Evolutionary conservation across 2,113 vertebrate species (phyloP), one percentile per base, ranked within the genome.

Genomic region (Perognathus longimembris): DNA sequence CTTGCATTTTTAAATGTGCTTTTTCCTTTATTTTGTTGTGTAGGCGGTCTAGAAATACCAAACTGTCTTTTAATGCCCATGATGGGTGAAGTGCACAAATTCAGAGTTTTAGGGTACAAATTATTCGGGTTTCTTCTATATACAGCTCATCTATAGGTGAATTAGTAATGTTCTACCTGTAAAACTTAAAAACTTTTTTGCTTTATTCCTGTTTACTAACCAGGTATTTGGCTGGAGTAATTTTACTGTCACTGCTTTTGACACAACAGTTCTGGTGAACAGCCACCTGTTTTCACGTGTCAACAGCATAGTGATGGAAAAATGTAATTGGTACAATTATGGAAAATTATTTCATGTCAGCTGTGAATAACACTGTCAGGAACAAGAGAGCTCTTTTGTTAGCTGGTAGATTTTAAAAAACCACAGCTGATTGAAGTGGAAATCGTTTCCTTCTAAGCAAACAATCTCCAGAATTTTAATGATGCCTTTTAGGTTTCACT

Each of bases 301-400:
- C 95, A 97, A 50, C 3, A 0, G 92, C 95, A 82, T 96, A 95
- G 85, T 94, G 45, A 88, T 95, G 76, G 50, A 94, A 96, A 95
- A 94, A 93, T 88, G 78, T 95, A 97, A 96, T 97, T 96, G 94
- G 90, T 89, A 91, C 88, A 97, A 96, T 98, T 97, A 97, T 96
- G 88, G 95, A 85, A 94, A 97, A 97, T 96, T 45, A 82, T 95
- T 97, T 85, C 17, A 82, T 82, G 81, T 95, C n/a, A 63, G 95
- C 94, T 97, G 81, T 93, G 90, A 97, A 95, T 92, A 95, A 75
- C 87, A 45, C 94, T 98, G 96, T 96, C 92, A 91, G 92, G 91
- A 97, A 82, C 86, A 95, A 87, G 79, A 77, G 84, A 85, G 61
- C 42, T 82, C 90, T 95, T 97, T 93, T 97, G 75, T 96, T 96